A percentile compares a stretch with the other conserved stretches of the same genome.
Evolutionary conservation across 2,888 invertebrate genomes (phyloP).

Genomic region (Eudemis profundana): DNA sequence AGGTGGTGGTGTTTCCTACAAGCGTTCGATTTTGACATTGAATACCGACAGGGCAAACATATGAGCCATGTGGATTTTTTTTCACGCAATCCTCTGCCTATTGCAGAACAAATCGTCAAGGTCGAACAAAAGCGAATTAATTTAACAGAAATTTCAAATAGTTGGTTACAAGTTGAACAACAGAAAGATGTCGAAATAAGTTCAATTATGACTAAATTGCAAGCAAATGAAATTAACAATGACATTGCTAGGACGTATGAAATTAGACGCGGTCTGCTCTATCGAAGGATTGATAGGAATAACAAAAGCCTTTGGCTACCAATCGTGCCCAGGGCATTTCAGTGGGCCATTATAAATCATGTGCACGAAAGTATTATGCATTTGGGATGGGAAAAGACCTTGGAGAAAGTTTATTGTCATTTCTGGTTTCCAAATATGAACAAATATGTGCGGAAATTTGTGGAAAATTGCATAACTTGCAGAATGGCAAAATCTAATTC

Average conservation of each 20-base stretch:
- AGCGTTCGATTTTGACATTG: background rate
- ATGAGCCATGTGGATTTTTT: background rate
- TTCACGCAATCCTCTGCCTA: background rate
- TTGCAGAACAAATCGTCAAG: background rate
- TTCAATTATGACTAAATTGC: background rate
- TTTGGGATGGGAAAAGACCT: no score
- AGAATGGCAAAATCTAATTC: background rate
- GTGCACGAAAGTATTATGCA: no score
- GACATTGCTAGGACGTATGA: conserved; percentile 1
- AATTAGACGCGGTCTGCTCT: background rate
- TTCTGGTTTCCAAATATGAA: background rate
- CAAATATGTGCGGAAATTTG: background rate
- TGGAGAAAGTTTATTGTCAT: background rate
- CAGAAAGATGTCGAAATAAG: background rate
- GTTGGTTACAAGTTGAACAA: background rate
- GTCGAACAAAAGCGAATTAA: background rate
- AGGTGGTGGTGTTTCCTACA: background rate
- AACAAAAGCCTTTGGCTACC: background rate
- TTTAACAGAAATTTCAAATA: background rate
- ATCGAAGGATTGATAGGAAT: background rate
- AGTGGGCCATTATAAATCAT: no score
- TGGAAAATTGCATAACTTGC: no score
- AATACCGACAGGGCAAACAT: background rate
- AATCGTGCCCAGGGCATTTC: no score
- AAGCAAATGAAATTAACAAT: background rate